Conservation (phyloP, 2,888 invertebrate genomes). For the Lobophora halterata region DNA sequence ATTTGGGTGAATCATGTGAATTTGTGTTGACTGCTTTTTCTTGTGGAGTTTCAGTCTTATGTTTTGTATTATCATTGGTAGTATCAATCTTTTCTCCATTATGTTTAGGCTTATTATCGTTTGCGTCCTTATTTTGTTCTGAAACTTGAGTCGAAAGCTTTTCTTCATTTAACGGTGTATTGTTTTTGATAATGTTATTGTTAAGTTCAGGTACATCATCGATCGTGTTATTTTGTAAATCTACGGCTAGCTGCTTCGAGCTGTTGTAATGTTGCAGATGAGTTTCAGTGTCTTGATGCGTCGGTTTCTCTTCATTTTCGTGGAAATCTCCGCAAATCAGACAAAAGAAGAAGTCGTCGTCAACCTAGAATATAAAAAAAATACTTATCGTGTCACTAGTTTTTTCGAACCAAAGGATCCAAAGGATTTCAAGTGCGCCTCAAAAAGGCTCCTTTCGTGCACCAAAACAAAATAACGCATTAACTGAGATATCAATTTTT, state of each 20-base stretch:
- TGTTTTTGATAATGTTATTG: neutral
- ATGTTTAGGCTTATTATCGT: constrained; percentile 4
- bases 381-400: too few species aligned
- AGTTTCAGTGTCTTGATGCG: constrained; percentile 13
- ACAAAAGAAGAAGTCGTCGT: constrained; percentile 47
- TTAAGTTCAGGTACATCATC: neutral
- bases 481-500: too few species aligned
- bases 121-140: neutral
- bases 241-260: constrained; percentile 8
- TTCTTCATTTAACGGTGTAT: neutral
- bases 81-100: too few species aligned
- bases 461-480: too few species aligned
- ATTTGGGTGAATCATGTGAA: too few species aligned
- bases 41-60: too few species aligned
- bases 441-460: too few species aligned
- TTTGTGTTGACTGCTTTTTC: too few species aligned
- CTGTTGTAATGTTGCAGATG: constrained; percentile 12
- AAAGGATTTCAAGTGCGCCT: too few species aligned
- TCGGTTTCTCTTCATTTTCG: constrained; percentile 10
- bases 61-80: too few species aligned
- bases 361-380: constrained; percentile 39
- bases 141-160: neutral
- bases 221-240: constrained; percentile 5
- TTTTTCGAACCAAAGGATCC: too few species aligned
- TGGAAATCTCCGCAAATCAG: constrained; percentile 42